Percentiles rank a stretch among this genome's conserved stretches.
Evolutionary conservation across 2,113 vertebrate species (phyloP).

Genomic region (Nothoprocta pentlandii): DNA sequence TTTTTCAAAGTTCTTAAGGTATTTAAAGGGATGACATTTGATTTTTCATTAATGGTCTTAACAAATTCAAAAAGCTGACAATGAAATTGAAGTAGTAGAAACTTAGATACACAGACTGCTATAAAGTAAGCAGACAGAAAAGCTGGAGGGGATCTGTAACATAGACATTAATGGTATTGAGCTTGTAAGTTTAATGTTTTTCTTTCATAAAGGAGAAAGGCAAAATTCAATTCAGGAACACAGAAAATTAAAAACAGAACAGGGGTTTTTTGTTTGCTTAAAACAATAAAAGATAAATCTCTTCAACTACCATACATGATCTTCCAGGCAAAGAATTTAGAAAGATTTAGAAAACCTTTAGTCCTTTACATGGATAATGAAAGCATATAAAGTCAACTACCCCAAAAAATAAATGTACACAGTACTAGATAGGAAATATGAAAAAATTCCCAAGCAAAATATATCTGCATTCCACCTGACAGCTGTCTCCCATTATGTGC

Average conservation of each 20-base stretch:
- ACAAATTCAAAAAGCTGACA: not conserved
- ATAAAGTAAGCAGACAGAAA: not conserved
- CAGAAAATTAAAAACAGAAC: conserved; percentile 15
- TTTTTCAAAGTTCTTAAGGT: not conserved
- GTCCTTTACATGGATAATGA: conserved; percentile 3
- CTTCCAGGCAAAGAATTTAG: not conserved
- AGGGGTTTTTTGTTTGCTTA: conserved; percentile 18
- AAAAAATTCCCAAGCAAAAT: not conserved
- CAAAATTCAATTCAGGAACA: not conserved
- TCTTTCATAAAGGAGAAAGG: not conserved
- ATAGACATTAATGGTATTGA: not conserved
- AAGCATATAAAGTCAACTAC: not conserved
- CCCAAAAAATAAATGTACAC: conserved; percentile 2
- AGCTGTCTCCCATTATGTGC: not conserved
- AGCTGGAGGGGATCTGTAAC: not conserved
- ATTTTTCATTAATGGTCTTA: not conserved
- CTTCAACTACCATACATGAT: not conserved
- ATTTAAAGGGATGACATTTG: not conserved
- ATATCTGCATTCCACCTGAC: not conserved
- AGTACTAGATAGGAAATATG: not conserved
- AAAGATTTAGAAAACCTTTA: not conserved
- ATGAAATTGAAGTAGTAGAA: not conserved
- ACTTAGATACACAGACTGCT: not conserved
- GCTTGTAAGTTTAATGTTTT: conserved; percentile 18
- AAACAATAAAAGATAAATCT: not conserved